These are phyloP conservation scores for Aegotheles bennettii DNA, from an alignment of 2,113 vertebrate species.

Conservation along the genomic window DNA sequence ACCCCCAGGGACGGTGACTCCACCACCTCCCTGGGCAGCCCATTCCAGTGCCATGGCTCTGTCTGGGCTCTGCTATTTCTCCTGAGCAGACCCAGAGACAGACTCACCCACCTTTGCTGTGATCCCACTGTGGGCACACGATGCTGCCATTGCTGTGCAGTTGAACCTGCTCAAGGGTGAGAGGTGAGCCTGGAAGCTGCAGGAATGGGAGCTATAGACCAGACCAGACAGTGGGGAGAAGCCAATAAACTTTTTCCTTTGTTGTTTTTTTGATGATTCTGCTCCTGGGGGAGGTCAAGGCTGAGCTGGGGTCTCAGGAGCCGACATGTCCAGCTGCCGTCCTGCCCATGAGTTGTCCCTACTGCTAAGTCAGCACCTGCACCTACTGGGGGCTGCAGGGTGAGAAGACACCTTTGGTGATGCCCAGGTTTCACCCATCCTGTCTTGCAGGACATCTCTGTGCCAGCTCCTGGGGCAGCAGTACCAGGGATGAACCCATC, in stretches of 20 bases:
- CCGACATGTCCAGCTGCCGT: background rate
- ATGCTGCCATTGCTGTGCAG: background rate
- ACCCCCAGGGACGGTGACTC: too few relatives aligned
- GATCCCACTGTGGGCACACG: background rate
- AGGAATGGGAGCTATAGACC: background rate
- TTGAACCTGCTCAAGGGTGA: background rate
- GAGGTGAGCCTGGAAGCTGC: background rate
- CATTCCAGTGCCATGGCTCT: too few relatives aligned
- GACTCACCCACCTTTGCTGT: background rate
- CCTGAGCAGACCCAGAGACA: background rate
- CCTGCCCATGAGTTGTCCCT: background rate
- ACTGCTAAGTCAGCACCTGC: background rate
- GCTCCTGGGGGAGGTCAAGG: background rate
- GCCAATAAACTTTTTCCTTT: background rate
- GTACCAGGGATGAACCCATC: background rate
- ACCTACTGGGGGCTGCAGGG: background rate
- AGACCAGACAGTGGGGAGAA: background rate
- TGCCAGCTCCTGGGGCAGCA: background rate
- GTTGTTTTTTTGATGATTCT: background rate
- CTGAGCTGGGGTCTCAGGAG: background rate
- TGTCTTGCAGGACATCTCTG: background rate
- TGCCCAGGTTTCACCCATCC: rapidly evolving
- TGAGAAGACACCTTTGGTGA: background rate
- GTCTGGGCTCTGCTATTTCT: background rate
- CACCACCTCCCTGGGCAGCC: too few relatives aligned